Base-by-base conservation (phyloP, 2,113 vertebrate genomes). In the Oryzias curvinotus region DNA sequence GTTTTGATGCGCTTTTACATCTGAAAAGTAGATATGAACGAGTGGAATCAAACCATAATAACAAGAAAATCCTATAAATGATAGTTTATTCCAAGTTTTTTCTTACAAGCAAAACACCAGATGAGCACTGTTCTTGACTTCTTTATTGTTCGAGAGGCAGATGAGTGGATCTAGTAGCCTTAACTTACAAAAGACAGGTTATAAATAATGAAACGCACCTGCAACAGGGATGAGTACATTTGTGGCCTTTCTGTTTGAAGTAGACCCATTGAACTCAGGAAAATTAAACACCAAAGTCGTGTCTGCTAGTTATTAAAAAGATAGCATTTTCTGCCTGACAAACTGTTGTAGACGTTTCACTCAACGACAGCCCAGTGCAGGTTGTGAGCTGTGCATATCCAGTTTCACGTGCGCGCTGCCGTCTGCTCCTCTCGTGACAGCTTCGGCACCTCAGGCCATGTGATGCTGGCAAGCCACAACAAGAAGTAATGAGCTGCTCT, bases 401-500 rank as follows among this genome's bases (percentile, higher is more conserved):
- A 73, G 75, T 79, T 75, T 62, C 64, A 62, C 52, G 46, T 52
- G 26, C 5, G 50, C 71, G 53, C 57, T 50, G 44, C 55, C 50
- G 70, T 54, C 48, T 52, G 63, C 72, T 56, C 68, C 65, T 81
- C 65, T 77, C 69, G 55, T 88, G 73, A 87, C 81, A 79, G 75
- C 41, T 78, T 65, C 53, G 28, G 66, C 73, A 50, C 73, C 77
- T 73, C 68, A 48, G 82, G 80, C 70, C 17, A 60, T 77, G 68
- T 43, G 13, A 15, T 72, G 68, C 57, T 77, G 73, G 82, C 84
- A 75, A 73, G 84, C 77, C 75, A 65, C 68, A 70, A 81, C 86
- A 84, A 68, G 80, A 82, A 23, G 46, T 56, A 77, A 84, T 88
- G 86, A 88, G 81, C 80, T 82, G 75, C 69, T 57, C 64, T 15